Conservation (phyloP, 2,888 invertebrate species). For the Geophilus truncorum region DNA sequence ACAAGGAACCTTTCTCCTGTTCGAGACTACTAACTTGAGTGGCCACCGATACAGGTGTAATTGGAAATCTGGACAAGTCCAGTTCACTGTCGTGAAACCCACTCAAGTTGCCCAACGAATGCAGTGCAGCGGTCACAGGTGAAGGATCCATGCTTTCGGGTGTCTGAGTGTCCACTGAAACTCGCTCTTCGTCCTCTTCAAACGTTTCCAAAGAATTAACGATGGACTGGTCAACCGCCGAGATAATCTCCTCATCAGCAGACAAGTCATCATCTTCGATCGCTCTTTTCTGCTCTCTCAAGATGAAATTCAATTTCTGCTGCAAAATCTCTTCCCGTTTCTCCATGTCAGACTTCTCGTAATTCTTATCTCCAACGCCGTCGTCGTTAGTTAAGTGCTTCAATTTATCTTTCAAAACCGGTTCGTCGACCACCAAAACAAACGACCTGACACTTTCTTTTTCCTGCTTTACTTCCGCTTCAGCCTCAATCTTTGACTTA, state of each 20-base stretch:
- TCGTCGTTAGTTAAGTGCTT: not conserved
- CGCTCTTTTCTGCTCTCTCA: not conserved
- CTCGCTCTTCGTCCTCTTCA: not conserved
- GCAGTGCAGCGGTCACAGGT: not conserved
- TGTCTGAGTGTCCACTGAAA: not conserved
- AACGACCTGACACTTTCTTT: not conserved
- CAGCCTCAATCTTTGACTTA: not conserved
- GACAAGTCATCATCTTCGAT: not conserved
- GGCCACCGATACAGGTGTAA: not conserved
- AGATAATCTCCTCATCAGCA: not conserved
- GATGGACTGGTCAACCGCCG: not conserved
- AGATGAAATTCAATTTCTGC: not conserved
- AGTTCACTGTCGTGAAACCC: not conserved
- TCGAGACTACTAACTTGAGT: not conserved
- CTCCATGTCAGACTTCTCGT: not conserved
- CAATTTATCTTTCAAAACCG: not conserved
- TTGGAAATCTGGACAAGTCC: not conserved
- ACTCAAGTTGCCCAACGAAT: not conserved
- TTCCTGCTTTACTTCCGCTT: not conserved
- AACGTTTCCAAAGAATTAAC: not conserved
- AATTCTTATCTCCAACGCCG: not conserved
- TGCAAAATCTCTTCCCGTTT: not conserved
- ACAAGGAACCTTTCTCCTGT: not conserved
- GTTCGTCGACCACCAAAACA: not conserved
- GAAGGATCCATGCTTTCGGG: not conserved